A percentile compares a stretch with the other conserved stretches of the same genome.
These are phyloP conservation scores for Pteronura brasiliensis DNA, from an alignment of 2,113 vertebrate genomes.

Conservation along the genomic window DNA sequence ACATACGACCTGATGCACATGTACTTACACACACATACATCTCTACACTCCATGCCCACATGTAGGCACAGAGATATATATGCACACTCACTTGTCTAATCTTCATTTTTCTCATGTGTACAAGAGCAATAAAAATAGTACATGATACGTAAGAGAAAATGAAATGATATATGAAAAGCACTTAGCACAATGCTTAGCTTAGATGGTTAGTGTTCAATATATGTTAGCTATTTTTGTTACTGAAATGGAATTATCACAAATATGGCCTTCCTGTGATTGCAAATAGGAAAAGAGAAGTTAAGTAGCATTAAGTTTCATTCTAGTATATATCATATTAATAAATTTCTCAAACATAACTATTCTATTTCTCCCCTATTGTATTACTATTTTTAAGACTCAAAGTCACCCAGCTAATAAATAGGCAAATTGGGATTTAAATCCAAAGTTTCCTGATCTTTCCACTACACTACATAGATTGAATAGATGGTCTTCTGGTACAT, in stretches of 20 bases:
- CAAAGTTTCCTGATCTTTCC: not conserved
- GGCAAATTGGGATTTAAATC: not conserved
- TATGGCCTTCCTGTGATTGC: not conserved
- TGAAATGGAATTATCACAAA: not conserved
- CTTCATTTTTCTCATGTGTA: not conserved
- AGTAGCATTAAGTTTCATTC: not conserved
- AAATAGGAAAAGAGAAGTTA: not conserved
- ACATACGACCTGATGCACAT: not conserved
- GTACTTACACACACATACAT: not conserved
- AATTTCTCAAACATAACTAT: not conserved
- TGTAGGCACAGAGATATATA: not conserved
- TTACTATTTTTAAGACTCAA: not conserved
- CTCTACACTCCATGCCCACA: not conserved
- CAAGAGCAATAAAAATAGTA: not conserved
- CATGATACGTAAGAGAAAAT: not conserved
- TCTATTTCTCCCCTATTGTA: not conserved
- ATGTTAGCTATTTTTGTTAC: not conserved
- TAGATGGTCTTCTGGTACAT: not conserved
- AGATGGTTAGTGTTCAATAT: not conserved
- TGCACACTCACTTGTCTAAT: not conserved
- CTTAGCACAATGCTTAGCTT: not conserved
- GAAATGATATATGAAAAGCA: not conserved
- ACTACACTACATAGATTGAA: not conserved
- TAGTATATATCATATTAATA: not conserved
- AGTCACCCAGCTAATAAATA: not conserved